phyloP scores from a whole-genome alignment of 2,888 invertebrate genomes.

The Stenodera caucasica region DNA sequence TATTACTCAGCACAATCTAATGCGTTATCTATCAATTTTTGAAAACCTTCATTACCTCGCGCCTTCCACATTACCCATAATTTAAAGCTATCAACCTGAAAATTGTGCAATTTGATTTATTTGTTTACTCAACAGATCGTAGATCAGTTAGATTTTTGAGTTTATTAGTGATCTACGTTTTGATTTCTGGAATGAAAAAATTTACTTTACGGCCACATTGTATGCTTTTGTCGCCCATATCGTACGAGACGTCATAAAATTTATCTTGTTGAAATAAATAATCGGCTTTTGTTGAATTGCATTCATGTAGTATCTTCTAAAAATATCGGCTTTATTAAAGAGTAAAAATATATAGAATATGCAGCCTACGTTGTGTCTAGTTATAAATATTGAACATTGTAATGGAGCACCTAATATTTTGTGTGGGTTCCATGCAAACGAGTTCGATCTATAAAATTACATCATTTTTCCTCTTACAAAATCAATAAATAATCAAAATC shows the following conservation, averaged over 20 bases:
- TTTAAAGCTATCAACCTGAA: conserved; percentile 81
- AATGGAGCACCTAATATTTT: conserved; percentile 81
- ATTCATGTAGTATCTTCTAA: conserved; percentile 62
- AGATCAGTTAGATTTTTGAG: not conserved
- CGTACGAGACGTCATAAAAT: conserved; percentile 77
- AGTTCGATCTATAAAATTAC: conserved; percentile 63
- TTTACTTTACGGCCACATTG: conserved; percentile 91
- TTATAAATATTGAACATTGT: conserved; percentile 74
- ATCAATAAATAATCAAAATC: conserved; percentile 45
- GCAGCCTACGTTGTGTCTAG: conserved; percentile 57
- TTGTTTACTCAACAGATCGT: too few species aligned
- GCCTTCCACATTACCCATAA: conserved; percentile 93
- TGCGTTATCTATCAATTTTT: conserved; percentile 64
- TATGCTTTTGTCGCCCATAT: conserved; percentile 83
- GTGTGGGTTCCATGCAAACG: conserved; percentile 84
- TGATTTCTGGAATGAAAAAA: too few species aligned
- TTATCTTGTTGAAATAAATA: conserved; percentile 86
- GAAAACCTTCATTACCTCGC: conserved; percentile 66
- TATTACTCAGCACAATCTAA: conserved; percentile 62
- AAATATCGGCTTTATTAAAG: conserved; percentile 24
- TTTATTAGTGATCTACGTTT: not conserved
- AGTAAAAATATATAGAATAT: conserved; percentile 22
- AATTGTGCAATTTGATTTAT: not conserved
- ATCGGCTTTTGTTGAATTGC: conserved; percentile 72
- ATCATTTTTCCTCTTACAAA: conserved; percentile 4